phyloP scores from a whole-genome alignment of 2,888 invertebrate genomes.

The Torymus aiolomorphi region DNA sequence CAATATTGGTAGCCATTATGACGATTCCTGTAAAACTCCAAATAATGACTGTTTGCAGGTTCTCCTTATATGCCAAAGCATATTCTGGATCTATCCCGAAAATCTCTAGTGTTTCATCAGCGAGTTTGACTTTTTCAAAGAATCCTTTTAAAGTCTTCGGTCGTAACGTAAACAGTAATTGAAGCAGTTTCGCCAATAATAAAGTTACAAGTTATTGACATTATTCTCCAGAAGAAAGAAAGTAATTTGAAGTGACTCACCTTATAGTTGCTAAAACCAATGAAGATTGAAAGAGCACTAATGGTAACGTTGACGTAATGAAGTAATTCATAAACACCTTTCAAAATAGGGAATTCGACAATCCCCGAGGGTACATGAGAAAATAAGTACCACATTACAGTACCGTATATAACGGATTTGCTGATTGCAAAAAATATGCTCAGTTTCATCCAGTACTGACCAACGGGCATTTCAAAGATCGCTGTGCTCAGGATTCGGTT shows the following conservation, averaged over 20 bases:
- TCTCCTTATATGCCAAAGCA: background rate
- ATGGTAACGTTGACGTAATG: too few relatives aligned
- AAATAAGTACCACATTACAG: too few relatives aligned
- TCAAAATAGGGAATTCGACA: too few relatives aligned
- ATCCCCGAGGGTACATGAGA: too few relatives aligned
- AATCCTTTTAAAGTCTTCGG: background rate
- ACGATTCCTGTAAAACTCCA: background rate
- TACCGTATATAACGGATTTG: background rate
- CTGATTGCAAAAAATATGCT: background rate
- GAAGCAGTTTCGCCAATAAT: too few relatives aligned
- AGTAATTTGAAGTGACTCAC: background rate
- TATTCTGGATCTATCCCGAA: slow-evolving; percentile 34
- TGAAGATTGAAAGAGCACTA: background rate
- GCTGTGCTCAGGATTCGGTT: slow-evolving; percentile 9
- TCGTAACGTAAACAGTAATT: too few relatives aligned
- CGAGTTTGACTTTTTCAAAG: background rate
- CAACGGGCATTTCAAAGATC: slow-evolving; percentile 17
- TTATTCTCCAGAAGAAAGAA: too few relatives aligned
- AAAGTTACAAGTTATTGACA: too few relatives aligned
- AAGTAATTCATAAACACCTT: too few relatives aligned
- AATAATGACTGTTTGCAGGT: background rate
- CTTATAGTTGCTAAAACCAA: background rate
- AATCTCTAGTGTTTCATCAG: slow-evolving; percentile 21
- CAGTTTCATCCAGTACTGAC: background rate
- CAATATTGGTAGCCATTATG: background rate